phyloP scores from a whole-genome alignment of 2,888 invertebrate genomes.

The Noctua fimbriata region DNA sequence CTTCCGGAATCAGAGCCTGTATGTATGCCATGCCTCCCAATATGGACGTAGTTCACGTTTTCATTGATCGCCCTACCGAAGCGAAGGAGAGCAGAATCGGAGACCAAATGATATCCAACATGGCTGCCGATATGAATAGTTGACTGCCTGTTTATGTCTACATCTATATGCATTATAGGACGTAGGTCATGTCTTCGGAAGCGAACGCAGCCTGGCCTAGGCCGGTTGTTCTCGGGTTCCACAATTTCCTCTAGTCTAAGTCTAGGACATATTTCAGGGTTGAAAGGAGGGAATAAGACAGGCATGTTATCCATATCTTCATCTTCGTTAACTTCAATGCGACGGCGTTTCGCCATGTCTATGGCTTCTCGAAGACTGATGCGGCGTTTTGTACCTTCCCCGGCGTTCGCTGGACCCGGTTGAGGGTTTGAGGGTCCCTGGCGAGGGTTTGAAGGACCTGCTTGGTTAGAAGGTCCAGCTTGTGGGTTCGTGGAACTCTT shows the following conservation, averaged over 20 bases:
- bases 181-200: background rate
- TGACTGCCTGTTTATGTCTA: conserved; percentile 9
- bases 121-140: background rate
- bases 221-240: background rate
- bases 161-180: conserved; percentile 29
- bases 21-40: conserved; percentile 69
- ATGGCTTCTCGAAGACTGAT: background rate
- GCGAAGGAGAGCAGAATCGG: conserved; percentile 79
- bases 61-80: conserved; percentile 81
- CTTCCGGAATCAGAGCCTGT: conserved; percentile 54
- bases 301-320: background rate
- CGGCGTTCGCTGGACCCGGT: background rate
- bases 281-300: fast-evolving
- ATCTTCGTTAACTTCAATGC: background rate
- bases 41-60: conserved; percentile 77
- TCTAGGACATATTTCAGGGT: background rate
- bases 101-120: conserved; percentile 71
- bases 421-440: background rate
- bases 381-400: conserved; percentile 36
- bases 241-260: background rate
- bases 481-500: background rate
- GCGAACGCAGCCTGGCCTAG: background rate
- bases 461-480: background rate
- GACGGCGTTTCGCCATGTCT: conserved; percentile 36
- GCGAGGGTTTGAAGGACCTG: background rate